Evolutionary conservation across 2,888 invertebrate species (phyloP).

Genomic region (Dicyrtomina minuta): DNA sequence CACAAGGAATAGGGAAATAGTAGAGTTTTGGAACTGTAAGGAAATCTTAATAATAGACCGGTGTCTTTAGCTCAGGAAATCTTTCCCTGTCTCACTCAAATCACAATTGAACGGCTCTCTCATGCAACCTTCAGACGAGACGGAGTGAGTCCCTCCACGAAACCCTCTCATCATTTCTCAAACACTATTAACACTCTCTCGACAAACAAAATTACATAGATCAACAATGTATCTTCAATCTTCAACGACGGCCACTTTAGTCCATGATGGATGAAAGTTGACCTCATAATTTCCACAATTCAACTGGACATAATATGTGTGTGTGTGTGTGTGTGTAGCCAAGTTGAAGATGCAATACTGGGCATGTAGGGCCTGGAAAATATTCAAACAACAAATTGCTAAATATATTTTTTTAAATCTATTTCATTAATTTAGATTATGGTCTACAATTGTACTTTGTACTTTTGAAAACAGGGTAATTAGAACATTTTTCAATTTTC

Average conservation of each 20-base stretch:
- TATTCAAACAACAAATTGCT: too few species aligned
- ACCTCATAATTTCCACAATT: too few species aligned
- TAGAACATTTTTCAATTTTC: too few species aligned
- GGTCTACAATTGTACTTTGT: too few species aligned
- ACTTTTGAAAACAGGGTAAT: too few species aligned
- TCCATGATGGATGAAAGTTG: too few species aligned
- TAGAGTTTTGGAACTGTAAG: slow-evolving; percentile 21
- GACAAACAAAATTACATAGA: slow-evolving; percentile 21
- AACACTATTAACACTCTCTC: slow-evolving; percentile 15
- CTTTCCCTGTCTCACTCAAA: slow-evolving; percentile 10
- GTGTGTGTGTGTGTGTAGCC: neutral
- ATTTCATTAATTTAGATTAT: too few species aligned
- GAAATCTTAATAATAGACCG: slow-evolving; percentile 34
- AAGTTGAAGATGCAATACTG: neutral
- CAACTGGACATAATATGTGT: neutral
- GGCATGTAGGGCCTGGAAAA: too few species aligned
- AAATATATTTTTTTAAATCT: too few species aligned
- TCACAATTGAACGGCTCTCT: neutral
- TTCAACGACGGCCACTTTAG: too few species aligned
- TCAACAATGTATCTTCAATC: neutral
- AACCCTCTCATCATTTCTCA: slow-evolving; percentile 7
- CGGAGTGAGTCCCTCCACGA: neutral
- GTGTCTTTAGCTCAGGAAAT: slow-evolving; percentile 16
- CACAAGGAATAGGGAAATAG: neutral
- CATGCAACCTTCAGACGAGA: neutral